Evolutionary conservation across 2,797 vertebrate genomes (phyloP), one percentile per base, ranked within the genome.

Genomic region (Notolepis coatsorum): DNA sequence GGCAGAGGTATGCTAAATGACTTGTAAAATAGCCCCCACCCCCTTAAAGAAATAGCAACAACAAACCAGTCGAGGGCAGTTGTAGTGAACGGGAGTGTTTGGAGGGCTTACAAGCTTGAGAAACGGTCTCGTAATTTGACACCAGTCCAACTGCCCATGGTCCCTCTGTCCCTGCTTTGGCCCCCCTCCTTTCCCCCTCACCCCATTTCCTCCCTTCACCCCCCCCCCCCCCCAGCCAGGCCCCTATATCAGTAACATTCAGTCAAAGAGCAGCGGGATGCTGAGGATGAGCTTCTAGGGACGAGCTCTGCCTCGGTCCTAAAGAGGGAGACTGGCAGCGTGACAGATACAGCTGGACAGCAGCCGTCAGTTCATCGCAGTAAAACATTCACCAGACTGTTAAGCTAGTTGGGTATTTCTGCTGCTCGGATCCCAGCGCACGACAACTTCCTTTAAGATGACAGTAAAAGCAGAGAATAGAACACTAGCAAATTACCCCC

Each of bases 1-100:
- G 76, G 62, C 38, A 70, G 51, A 85, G 74, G 81, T 84, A 89
- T 84, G 81, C 73, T 80, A 82, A 87, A 80, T 75, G 72, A 85
- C 68, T 81, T 77, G 71, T 83, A 60, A 27, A 65, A 61, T 63
- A 39, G 24, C 42, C 68, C 17, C 61, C 68, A 25, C 76, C 70
- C 71, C 71, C 31, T 12, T 6, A 65, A 38, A 12, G 15, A 30
- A 45, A 27, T 30, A 56, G 53, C 56, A 56, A 47, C 47, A 76
- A 55, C 63, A 64, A 21, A 45, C 7, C 3, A 73, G 38, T 25
- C 0, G 1, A 46, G 30, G 58, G 54, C 56, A 59, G 42, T 39
- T 24, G 35, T 13, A 30, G 43, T 35, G 55, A 74, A 73, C 46
- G 17, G 39, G 39, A 42, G 57, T 10, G n/a, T 37, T 52, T 43